Evolutionary conservation across 2,888 invertebrate species (phyloP).

Genomic region (Halictus ligatus): DNA sequence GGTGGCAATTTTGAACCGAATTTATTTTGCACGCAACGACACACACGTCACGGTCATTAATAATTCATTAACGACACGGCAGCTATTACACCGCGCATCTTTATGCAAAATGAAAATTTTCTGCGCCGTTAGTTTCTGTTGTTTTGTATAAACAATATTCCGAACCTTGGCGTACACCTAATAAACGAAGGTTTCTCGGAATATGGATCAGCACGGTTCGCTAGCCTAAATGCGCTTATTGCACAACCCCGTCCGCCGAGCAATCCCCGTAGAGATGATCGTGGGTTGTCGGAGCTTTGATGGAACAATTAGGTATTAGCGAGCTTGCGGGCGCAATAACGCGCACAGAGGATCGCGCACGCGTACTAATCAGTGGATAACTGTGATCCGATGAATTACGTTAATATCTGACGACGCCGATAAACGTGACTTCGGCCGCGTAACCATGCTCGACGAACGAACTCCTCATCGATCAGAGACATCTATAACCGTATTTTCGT

Average conservation of each 20-base stretch:
- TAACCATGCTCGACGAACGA: neutral
- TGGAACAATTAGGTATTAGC: constrained; percentile 43
- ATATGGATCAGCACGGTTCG: too few relatives aligned
- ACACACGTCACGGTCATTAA: neutral
- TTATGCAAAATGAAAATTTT: neutral
- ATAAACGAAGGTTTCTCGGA: too few relatives aligned
- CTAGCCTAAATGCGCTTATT: too few relatives aligned
- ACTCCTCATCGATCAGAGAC: neutral
- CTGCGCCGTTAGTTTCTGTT: neutral
- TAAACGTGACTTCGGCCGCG: neutral
- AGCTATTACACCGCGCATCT: neutral
- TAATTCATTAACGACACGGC: neutral
- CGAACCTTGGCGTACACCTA: too few relatives aligned
- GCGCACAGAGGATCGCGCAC: constrained; percentile 10
- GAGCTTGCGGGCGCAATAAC: constrained; percentile 24
- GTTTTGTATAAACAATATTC: too few relatives aligned
- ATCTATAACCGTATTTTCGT: too few relatives aligned
- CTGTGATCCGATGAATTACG: constrained; percentile 44
- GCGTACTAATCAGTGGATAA: constrained; percentile 42
- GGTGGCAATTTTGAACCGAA: neutral
- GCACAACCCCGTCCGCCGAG: neutral
- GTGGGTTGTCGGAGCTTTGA: constrained; percentile 28
- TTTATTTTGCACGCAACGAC: neutral
- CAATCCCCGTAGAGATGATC: neutral
- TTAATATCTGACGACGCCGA: constrained; percentile 25